Base-by-base conservation (phyloP, 2,113 vertebrate genomes). In the Corythoichthys haematopterus region DNA sequence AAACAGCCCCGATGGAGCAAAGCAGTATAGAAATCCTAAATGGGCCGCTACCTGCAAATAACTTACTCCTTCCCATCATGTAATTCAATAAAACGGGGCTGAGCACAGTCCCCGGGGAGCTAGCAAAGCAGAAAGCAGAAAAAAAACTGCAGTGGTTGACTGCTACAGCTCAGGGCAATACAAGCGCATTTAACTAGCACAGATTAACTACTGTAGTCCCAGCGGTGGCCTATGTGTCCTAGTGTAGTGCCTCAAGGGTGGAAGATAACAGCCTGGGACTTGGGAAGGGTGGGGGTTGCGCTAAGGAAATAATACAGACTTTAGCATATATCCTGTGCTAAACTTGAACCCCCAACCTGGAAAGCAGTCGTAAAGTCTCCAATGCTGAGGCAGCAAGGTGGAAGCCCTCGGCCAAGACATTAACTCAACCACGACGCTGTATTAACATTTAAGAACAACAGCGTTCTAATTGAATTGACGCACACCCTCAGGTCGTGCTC, bases 191-290 rank as follows among this genome's bases (percentile, higher is more conserved):
- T 90, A 88, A 89, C 87, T 80, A 88, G 83, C 74, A 70, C 50
- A 88, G 82, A 89, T 88, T 85, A 89, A 90, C 82, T 83, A 83
- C 72, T 76, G 80, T 84, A 85, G 84, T 85, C 79, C 84, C 85
- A 86, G 80, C 33, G 84, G 82, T 84, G 76, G 82, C 68, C 66
- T 76, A 56, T 66, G 81, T 85, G 85, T 87, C 84, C 80, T 75
- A 11, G 80, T 86, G 83, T 85, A 84, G 38, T 0, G 81, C 87
- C 84, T 82, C 57, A 3, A 79, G 79, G 81, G 76, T 56, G 70
- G 65, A 53, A 53, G 75, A 86, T 72, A 81, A 50, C 57, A 71
- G 64, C 69, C 65, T 68, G 69, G 40, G 65, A 76, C 51, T 1
- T 12, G 56, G 50, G 65, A 60, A 15, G 47, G 59, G 20, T 14